Percentiles rank a stretch among this genome's conserved stretches.
These are phyloP conservation scores for Lutraria rhynchaena DNA, from an alignment of 1,140 invertebrate species.

Conservation along the genomic window DNA sequence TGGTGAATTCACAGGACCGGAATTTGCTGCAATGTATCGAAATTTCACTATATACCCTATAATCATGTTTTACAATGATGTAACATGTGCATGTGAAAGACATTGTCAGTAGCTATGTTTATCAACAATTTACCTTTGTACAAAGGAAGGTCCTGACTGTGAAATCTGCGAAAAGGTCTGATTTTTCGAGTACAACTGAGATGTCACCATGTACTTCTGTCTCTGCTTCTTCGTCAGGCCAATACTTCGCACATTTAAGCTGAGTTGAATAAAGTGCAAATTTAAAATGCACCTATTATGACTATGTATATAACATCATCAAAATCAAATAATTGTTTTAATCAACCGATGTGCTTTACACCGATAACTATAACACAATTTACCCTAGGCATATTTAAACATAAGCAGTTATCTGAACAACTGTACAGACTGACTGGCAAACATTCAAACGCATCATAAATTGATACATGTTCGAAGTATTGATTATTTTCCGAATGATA, in stretches of 20 bases:
- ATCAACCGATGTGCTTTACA: no score
- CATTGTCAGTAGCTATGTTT: neutral
- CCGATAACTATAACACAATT: no score
- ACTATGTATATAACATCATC: no score
- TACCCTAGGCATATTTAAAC: no score
- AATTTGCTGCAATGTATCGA: neutral
- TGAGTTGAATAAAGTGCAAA: no score
- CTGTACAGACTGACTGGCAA: no score
- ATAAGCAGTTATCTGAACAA: no score
- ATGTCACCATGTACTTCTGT: constrained; percentile 3
- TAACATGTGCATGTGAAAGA: neutral
- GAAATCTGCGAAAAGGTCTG: constrained; percentile 18
- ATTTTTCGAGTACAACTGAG: neutral
- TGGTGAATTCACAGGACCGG: neutral
- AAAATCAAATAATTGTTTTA: no score
- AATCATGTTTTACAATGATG: neutral
- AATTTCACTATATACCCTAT: neutral
- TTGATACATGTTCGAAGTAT: no score
- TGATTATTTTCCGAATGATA: no score
- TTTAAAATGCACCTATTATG: no score
- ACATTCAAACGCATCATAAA: no score
- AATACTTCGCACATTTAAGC: constrained; percentile 25
- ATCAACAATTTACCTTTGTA: constrained; percentile 3
- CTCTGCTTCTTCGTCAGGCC: neutral
- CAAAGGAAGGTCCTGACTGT: neutral